A percentile compares a stretch with the other conserved stretches of the same genome.
Conservation (phyloP, 2,113 vertebrate genomes). For the Desmodus rotundus region DNA sequence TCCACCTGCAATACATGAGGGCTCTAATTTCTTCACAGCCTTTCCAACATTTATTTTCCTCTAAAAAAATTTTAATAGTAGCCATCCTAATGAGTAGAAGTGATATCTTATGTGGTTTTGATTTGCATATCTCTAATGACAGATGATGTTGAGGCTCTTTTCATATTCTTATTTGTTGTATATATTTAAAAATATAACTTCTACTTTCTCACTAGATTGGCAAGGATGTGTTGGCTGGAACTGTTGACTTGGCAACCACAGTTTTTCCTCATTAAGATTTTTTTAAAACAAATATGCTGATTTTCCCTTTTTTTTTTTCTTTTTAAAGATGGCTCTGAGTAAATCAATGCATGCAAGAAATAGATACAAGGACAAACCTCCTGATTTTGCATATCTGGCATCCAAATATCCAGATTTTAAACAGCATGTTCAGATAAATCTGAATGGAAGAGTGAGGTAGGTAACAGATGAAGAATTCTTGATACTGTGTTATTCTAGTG, state of each 20-base stretch:
- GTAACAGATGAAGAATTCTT: slow-evolving; percentile 67
- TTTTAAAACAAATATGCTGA: slow-evolving; percentile 44
- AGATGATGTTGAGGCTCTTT: background rate
- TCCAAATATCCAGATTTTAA: slow-evolving; percentile 92
- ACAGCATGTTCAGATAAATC: slow-evolving; percentile 87
- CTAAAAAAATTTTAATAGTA: background rate
- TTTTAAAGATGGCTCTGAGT: slow-evolving; percentile 86
- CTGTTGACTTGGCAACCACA: background rate
- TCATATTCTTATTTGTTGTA: slow-evolving; percentile 3
- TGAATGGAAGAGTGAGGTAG: slow-evolving; percentile 87
- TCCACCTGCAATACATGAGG: background rate
- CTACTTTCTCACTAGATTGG: background rate
- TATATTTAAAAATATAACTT: background rate
- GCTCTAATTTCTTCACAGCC: background rate
- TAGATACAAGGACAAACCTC: slow-evolving; percentile 92
- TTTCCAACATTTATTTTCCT: background rate
- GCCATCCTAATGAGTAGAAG: background rate
- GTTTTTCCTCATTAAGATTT: background rate
- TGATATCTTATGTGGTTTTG: background rate
- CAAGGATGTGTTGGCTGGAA: background rate
- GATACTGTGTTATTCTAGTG: background rate
- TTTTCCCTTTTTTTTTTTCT: background rate
- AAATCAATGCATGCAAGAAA: slow-evolving; percentile 93
- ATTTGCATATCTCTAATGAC: background rate
- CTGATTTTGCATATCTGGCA: slow-evolving; percentile 90